A percentile compares a stretch with the other conserved stretches of the same genome.
Evolutionary conservation across 2,113 vertebrate genomes (phyloP).

Genomic region (Hyperopisus bebe): DNA sequence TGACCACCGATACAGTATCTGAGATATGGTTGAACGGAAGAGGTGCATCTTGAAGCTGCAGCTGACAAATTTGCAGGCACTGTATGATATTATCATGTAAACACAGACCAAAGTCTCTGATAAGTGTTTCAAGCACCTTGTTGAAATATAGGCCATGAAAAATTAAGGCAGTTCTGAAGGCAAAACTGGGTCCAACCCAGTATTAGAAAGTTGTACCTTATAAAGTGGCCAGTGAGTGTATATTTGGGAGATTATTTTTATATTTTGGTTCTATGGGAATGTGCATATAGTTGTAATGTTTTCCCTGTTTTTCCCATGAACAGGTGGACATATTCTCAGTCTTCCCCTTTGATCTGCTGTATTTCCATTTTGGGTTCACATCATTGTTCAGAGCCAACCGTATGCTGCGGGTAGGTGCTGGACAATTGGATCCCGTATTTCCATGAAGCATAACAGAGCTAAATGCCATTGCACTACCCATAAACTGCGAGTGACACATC

Average conservation of each 20-base stretch:
- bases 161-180: neutral
- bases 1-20: neutral
- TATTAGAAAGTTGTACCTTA: neutral
- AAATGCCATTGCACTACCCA: neutral
- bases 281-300: neutral
- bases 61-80: no score
- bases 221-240: neutral
- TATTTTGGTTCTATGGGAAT: neutral
- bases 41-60: no score
- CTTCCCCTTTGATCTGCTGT: constrained; percentile 77
- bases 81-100: neutral
- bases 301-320: constrained; percentile 25
- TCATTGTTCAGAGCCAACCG: constrained; percentile 79
- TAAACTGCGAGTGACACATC: neutral
- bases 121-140: neutral
- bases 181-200: neutral
- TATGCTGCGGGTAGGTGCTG: constrained; percentile 74
- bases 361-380: constrained; percentile 74
- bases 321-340: constrained; percentile 70
- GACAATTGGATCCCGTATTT: neutral
- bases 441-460: neutral
- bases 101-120: neutral
- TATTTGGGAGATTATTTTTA: neutral
- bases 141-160: neutral
- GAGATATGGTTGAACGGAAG: neutral